Evolutionary conservation across 2,888 invertebrate genomes (phyloP).

Genomic region (Metalampra italica): DNA sequence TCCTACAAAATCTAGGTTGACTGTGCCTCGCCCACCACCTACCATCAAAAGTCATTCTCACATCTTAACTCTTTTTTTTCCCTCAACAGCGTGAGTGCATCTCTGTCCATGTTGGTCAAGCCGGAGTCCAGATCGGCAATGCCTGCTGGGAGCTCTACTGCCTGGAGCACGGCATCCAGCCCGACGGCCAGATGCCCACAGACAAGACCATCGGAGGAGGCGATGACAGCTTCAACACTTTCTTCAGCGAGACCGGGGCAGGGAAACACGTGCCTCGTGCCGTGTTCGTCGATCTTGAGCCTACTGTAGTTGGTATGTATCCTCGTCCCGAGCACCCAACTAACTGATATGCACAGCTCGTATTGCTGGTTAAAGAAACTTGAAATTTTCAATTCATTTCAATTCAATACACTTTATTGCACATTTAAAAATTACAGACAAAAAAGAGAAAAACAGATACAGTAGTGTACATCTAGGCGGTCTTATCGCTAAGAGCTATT

Average conservation of each 20-base stretch:
- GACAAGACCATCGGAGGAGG: constrained; percentile 94
- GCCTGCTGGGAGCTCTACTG: constrained; percentile 95
- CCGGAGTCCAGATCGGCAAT: constrained; percentile 93
- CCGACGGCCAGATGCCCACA: constrained; percentile 95
- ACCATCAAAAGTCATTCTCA: too few species aligned
- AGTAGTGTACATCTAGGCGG: too few species aligned
- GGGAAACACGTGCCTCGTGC: constrained; percentile 97
- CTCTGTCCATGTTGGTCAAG: constrained; percentile 80
- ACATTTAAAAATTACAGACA: too few species aligned
- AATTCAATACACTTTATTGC: too few species aligned
- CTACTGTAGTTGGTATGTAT: constrained; percentile 88
- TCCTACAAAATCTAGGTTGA: not conserved
- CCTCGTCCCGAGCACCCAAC: too few species aligned
- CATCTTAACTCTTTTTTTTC: constrained; percentile 16
- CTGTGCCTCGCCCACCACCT: too few species aligned
- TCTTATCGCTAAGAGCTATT: too few species aligned
- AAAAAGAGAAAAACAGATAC: too few species aligned
- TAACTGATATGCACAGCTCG: too few species aligned
- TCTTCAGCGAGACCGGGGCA: constrained; percentile 95
- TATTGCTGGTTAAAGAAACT: too few species aligned
- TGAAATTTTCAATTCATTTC: too few species aligned
- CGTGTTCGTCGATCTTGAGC: constrained; percentile 97
- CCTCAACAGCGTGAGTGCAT: constrained; percentile 80
- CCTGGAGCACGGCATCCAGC: constrained; percentile 94
- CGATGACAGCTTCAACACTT: constrained; percentile 97